A percentile compares a stretch with the other conserved stretches of the same genome.
phyloP scores from a whole-genome alignment of 2,113 vertebrate species.

The Electrona antarctica region DNA sequence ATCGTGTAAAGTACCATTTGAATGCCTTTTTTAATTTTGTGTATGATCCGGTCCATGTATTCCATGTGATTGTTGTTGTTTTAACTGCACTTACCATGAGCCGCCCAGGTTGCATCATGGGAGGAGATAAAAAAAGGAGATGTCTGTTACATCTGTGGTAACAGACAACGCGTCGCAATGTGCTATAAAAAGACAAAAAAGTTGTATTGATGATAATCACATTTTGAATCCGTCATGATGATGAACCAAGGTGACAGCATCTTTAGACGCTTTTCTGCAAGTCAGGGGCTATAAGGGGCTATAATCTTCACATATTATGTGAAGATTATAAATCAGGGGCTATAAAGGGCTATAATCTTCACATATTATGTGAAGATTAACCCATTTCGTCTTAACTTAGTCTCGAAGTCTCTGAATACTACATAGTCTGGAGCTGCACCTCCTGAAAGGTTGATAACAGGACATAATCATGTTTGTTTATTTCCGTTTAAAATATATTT shows the following conservation, averaged over 20 bases:
- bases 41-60: background rate
- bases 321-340: too few species aligned
- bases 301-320: constrained; percentile 33
- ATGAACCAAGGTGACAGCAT: background rate
- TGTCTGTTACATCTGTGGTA: background rate
- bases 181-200: background rate
- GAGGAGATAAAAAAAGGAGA: constrained; percentile 7
- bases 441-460: too few species aligned
- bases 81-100: background rate
- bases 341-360: too few species aligned
- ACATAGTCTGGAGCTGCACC: too few species aligned
- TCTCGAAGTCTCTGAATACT: too few species aligned
- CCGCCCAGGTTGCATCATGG: constrained; percentile 15
- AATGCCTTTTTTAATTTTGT: background rate
- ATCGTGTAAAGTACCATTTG: constrained; percentile 3
- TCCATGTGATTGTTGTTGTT: constrained; percentile 1
- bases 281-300: constrained; percentile 41
- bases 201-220: background rate
- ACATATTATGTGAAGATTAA: constrained; percentile 42
- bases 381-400: constrained; percentile 13
- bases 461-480: too few species aligned
- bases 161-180: background rate
- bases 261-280: constrained; percentile 35
- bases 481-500: too few species aligned
- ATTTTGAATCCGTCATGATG: constrained; percentile 18